Conservation (phyloP, 2,113 vertebrate species). For the Pseudopipra pipra region DNA sequence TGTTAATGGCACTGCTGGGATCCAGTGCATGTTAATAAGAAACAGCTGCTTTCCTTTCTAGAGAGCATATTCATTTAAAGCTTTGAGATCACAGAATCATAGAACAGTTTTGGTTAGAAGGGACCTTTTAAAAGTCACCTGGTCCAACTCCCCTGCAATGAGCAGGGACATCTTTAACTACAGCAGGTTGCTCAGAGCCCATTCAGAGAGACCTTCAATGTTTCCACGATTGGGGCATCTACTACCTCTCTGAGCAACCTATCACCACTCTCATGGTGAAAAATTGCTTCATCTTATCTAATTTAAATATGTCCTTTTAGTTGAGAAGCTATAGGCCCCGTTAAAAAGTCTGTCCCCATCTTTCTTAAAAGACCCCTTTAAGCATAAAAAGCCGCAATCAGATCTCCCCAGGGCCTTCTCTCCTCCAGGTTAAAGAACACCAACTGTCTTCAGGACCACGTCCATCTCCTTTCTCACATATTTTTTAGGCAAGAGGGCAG, state of each 20-base stretch:
- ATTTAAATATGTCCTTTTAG: background rate
- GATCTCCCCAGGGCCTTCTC: background rate
- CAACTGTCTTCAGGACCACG: background rate
- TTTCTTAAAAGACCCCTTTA: background rate
- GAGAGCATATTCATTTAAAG: background rate
- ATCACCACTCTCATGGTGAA: background rate
- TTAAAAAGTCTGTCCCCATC: background rate
- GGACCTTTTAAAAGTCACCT: background rate
- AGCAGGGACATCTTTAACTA: background rate
- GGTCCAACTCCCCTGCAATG: rapidly evolving
- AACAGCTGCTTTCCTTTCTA: slow-evolving; percentile 17
- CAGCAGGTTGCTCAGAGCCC: background rate
- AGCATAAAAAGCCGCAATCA: background rate
- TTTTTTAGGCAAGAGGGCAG: background rate
- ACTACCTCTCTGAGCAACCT: background rate
- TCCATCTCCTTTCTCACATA: background rate
- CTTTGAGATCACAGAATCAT: background rate
- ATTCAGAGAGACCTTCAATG: background rate
- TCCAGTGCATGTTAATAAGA: slow-evolving; percentile 35
- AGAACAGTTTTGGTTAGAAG: background rate
- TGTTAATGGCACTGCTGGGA: slow-evolving; percentile 48
- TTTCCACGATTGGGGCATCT: background rate
- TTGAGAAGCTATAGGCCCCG: background rate
- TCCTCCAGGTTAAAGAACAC: background rate
- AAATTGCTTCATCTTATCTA: background rate